phyloP scores from a whole-genome alignment of 2,888 invertebrate genomes.

The Synergus gifuensis region DNA sequence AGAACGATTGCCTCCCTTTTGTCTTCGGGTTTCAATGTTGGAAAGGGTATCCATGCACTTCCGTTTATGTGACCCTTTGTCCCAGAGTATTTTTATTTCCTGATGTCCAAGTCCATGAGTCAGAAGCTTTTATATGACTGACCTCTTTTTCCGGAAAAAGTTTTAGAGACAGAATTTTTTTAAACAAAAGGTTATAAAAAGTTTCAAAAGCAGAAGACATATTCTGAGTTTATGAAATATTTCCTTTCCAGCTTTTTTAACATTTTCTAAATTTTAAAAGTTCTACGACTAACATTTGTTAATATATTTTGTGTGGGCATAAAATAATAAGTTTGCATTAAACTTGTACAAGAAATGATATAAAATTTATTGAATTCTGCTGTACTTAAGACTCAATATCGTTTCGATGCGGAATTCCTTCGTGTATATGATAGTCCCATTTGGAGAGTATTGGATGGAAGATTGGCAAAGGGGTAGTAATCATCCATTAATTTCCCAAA shows the following conservation, averaged over 20 bases:
- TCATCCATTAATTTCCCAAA: conserved; percentile 58
- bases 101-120: not conserved
- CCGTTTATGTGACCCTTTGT: not conserved
- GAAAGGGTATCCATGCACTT: not conserved
- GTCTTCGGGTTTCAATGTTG: not conserved
- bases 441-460: conserved; percentile 51
- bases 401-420: too few species aligned
- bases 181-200: not conserved
- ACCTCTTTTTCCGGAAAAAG: not conserved
- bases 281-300: too few species aligned
- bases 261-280: not conserved
- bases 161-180: not conserved
- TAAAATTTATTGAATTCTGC: too few species aligned
- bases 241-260: not conserved
- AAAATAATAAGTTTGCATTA: too few species aligned
- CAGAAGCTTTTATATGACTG: not conserved
- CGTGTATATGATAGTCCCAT: too few species aligned
- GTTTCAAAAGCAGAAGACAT: too few species aligned
- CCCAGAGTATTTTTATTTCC: not conserved
- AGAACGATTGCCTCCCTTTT: not conserved
- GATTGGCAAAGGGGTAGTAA: conserved; percentile 43
- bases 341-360: too few species aligned
- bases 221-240: too few species aligned
- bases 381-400: too few species aligned
- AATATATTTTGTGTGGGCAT: too few species aligned